Evolutionary conservation across 1,140 invertebrate species (phyloP), one percentile per base, ranked within the genome.

Genomic region (Sweltsa coloradensis): DNA sequence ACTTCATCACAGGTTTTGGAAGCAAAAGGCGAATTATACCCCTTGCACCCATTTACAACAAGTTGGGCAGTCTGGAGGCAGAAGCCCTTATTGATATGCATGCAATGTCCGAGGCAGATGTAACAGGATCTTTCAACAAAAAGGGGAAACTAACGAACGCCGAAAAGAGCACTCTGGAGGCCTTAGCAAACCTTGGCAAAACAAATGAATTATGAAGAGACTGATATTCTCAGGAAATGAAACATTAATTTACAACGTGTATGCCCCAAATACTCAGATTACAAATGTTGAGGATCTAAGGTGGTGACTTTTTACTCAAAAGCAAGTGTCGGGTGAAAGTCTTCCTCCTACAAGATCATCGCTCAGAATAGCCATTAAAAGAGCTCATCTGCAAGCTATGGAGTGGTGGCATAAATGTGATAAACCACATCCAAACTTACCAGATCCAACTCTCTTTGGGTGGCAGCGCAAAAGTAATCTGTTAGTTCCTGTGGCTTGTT

Each of bases 271-370:
- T 13, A 44, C 42, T 26, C 13, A 2, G 13, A 44, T 44, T 31
- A 44, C 7, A 5, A 25, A 5, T 26, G 26, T 25, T 44, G 42
- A 18, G 11, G 42, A 44, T n/a, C 26, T 44, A 16, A 31, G 42
- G 11, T 44, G 42, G 42, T 44, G 42, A 26, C 6, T 44, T 44
- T 44, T 44, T 44, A 44, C 22, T 13, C 42, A 44, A 25, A 44
- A 44, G 42, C 42, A 44, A 25, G 7, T 25, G 11, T 22, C 7
- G 9, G 26, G 19, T 31, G 42, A 11, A 25, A 31, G 6, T 26
- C 3, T 44, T 27, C 42, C 42, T 44, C 42, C 42, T 5, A 31
- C 42, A 18, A 44, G 42, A 27, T 44, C 26, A n/a, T 25, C 42
- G 18, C 19, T 44, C 9, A 31, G 42, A 23, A 6, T 23, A 23